Base-by-base conservation (phyloP, 2,113 vertebrate species). In the Vireo altiloquus region DNA sequence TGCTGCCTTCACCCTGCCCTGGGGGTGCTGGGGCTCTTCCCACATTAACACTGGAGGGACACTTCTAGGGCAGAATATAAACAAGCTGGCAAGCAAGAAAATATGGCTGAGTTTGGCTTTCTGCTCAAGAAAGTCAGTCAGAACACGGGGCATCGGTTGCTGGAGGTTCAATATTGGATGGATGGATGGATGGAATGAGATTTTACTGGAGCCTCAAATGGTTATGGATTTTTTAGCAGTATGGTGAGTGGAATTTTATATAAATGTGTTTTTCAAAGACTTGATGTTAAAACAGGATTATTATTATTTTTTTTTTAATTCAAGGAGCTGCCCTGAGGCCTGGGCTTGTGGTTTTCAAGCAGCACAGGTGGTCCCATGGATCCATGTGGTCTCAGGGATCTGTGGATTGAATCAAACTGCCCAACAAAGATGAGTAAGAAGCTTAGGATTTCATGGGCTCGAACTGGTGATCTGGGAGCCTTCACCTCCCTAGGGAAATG, bases 91-190 rank as follows among this genome's bases (percentile, higher is more conserved):
- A 57, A 49, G 20, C 40, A 63, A 81, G 39, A 5, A 16, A 87
- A 60, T 31, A 28, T 6, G 31, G 37, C 39, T 68, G 28, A 20
- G 82, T 64, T 1, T 10, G 74, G 22, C 20, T 65, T 88, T 85
- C 31, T 79, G 61, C 44, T 85, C 22, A 61, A 74, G 70, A 65
- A 68, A 21, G 59, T 42, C 57, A 4, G 1, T 15, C 64, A 57
- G 69, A 33, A 64, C 30, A 3, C 0, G 0, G n/a, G 28, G 57
- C 21, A 23, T 15, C 2, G 11, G 18, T 33, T 24, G 20, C 49
- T 37, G 39, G 31, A 50, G 40, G 23, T 68, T 90, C 5, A 4
- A 0, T 53, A 42, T 15, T 88, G 50, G 14, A 31, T 28, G 33
- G 53, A 1, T 28, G 46, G 42, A 5, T 70, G 33, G 35, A 9